A percentile compares a stretch with the other conserved stretches of the same genome.
phyloP scores from a whole-genome alignment of 2,797 vertebrate genomes.

The Siniperca obscura region DNA sequence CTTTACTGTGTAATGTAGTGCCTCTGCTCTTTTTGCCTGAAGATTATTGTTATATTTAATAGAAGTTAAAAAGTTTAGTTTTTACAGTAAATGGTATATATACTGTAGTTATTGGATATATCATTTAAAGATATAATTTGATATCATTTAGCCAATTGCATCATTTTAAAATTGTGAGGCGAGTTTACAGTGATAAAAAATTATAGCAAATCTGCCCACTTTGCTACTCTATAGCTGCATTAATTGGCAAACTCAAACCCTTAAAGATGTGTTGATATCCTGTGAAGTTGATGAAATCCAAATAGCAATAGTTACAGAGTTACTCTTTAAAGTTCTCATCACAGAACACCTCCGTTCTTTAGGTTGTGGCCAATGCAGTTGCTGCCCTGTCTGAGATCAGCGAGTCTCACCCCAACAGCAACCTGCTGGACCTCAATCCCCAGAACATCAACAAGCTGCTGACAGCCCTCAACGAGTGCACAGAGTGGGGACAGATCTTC shows the following conservation, averaged over 20 bases:
- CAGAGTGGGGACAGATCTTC: conserved; percentile 99
- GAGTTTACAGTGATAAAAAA: too few relatives aligned
- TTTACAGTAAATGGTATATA: too few relatives aligned
- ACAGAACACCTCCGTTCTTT: background rate
- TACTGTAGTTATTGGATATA: background rate
- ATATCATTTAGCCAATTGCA: background rate
- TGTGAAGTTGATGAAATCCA: background rate
- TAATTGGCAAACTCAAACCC: too few relatives aligned
- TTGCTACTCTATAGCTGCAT: background rate
- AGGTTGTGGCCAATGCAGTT: conserved; percentile 98
- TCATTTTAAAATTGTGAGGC: too few relatives aligned
- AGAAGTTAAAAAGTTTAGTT: too few relatives aligned
- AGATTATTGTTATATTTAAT: too few relatives aligned
- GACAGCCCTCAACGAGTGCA: conserved; percentile 97
- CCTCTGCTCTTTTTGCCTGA: background rate
- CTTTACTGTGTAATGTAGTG: background rate
- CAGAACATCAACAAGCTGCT: conserved; percentile 99
- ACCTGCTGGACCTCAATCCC: conserved; percentile 96
- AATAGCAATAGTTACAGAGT: background rate
- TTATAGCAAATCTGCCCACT: too few relatives aligned
- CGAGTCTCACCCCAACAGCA: conserved; percentile 97
- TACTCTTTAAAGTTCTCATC: background rate
- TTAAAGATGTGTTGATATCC: background rate
- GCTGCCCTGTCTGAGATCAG: conserved; percentile 97
- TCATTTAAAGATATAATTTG: background rate